Base-by-base conservation (phyloP, 1,140 invertebrate genomes). In the Tetraneura akinire region DNA sequence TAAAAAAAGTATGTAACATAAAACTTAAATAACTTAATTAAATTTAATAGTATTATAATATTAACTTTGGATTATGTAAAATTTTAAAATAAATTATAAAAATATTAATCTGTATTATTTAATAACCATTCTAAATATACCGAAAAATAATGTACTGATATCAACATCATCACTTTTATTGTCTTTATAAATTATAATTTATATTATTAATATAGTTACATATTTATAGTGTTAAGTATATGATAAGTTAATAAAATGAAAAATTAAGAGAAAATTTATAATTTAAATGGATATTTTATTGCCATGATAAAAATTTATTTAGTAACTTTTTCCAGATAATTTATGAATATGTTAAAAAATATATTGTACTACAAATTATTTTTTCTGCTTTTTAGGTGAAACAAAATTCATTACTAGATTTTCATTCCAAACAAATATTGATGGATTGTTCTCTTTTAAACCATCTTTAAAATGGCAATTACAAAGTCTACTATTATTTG, bases 81-180 rank as follows among this genome's bases (percentile, higher is more conserved):
- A 4, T 42, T 42, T 4, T 6, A 42, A 42, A 42, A 42, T 6
- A 10, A 42, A 42, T 42, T 42, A 42, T 6, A 42, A 42, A 42
- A 42, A 42, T 10, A 42, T 42, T 10, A 4, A 49, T 49, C 1
- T 49, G 26, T 60, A 23, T n/a, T n/a, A n/a, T n/a, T n/a, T n/a
- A n/a, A n/a, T n/a, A n/a, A n/a, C n/a, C n/a, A n/a, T n/a, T n/a
- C n/a, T n/a, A n/a, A n/a, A n/a, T n/a, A n/a, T n/a, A n/a, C n/a
- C n/a, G n/a, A n/a, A n/a, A n/a, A 60, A 32, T 73, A 73, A 51
- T 53, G 53, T 14, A 73, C 47, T 47, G 47, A 47, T 16, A 60
- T 23, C 57, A 60, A 26, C 29, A 29, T 60, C 29, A 29, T 60
- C 23, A 60, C 26, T 29, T 60, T 60, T 4, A 29, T 60, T 14